These are phyloP conservation scores for Ondatra zibethicus DNA, from an alignment of 2,113 vertebrate genomes.

Conservation along the genomic window DNA sequence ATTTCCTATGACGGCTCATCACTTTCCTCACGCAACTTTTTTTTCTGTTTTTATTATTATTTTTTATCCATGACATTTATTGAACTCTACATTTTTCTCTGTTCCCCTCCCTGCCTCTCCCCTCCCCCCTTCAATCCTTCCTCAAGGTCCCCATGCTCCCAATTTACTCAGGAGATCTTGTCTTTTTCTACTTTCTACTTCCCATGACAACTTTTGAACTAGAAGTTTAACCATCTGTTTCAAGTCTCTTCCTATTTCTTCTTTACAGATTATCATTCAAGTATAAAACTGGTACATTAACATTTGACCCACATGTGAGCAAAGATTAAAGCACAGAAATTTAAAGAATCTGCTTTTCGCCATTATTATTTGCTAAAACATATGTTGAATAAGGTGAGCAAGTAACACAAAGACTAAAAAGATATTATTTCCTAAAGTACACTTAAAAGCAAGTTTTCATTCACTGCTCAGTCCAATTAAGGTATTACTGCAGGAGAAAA, in stretches of 20 bases:
- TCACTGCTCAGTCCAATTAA: neutral
- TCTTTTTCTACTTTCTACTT: too few relatives aligned
- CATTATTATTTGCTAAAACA: constrained; percentile 44
- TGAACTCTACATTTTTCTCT: too few relatives aligned
- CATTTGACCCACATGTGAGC: constrained; percentile 26
- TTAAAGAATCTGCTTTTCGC: neutral
- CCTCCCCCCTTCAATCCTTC: too few relatives aligned
- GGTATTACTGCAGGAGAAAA: neutral
- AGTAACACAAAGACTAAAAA: neutral
- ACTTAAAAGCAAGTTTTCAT: neutral
- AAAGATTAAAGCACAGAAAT: constrained; percentile 30
- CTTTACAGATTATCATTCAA: neutral
- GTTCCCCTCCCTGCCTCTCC: too few relatives aligned
- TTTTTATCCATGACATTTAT: too few relatives aligned
- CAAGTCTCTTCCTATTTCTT: neutral
- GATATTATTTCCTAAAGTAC: neutral
- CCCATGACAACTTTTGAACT: constrained; percentile 36
- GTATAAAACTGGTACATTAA: neutral
- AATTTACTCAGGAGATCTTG: too few relatives aligned
- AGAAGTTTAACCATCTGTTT: neutral
- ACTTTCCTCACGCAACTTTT: constrained; percentile 4
- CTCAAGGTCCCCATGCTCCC: too few relatives aligned
- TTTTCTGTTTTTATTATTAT: too few relatives aligned
- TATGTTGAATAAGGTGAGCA: neutral
- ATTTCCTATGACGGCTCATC: neutral